These are phyloP conservation scores for Dasysyrphus albostriatus DNA, from an alignment of 2,888 invertebrate species.

Conservation along the genomic window DNA sequence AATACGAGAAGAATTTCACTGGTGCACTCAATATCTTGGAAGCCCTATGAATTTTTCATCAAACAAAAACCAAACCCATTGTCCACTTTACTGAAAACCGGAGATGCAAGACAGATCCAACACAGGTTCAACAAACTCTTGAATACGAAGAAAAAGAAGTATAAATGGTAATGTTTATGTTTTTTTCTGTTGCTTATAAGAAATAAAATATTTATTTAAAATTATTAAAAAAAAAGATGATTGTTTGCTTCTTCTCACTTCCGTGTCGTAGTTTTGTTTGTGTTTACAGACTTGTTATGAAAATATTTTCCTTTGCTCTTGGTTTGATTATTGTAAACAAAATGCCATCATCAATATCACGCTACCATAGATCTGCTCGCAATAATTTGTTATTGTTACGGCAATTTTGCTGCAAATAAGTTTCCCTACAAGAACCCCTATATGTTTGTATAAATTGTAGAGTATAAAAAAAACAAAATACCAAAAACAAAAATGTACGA, in stretches of 20 bases:
- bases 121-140: no score
- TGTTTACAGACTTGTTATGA: constrained; percentile 11
- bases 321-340: constrained; percentile 6
- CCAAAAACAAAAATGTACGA: not conserved
- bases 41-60: no score
- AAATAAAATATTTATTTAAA: not conserved
- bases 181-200: not conserved
- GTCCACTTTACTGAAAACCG: no score
- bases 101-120: no score
- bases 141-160: no score
- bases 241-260: not conserved
- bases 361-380: not conserved
- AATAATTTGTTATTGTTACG: constrained; percentile 9
- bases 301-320: not conserved
- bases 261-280: not conserved
- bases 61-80: no score
- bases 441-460: not conserved
- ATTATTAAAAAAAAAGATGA: not conserved
- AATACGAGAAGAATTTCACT: no score
- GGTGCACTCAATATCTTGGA: no score
- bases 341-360: not conserved
- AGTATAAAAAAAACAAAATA: not conserved
- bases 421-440: not conserved
- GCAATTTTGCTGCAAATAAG: not conserved
- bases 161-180: not conserved